These are phyloP conservation scores for Diphyllodes magnificus DNA, from an alignment of 2,113 vertebrate species.

Conservation along the genomic window DNA sequence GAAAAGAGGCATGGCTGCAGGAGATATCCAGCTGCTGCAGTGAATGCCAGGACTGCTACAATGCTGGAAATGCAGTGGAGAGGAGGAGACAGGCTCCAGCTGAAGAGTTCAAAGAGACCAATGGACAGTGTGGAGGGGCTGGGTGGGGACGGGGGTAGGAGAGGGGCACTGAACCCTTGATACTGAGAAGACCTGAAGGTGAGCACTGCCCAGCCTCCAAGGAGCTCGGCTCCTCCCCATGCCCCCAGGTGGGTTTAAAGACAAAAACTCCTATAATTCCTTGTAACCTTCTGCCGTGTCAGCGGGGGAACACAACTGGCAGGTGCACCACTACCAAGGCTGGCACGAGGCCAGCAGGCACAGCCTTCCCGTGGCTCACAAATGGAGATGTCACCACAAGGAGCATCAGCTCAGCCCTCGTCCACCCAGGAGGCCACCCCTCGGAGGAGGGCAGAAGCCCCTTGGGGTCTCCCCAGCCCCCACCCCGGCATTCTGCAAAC, in stretches of 20 bases:
- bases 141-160: rapidly evolving
- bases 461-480: background rate
- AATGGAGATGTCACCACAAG: background rate
- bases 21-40: background rate
- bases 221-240: background rate
- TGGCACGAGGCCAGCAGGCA: background rate
- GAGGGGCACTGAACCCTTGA: background rate
- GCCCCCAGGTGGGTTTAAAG: background rate
- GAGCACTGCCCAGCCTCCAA: background rate
- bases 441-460: background rate
- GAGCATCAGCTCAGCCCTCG: background rate
- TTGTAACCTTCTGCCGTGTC: background rate
- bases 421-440: background rate
- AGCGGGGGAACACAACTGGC: background rate
- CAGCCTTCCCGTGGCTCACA: background rate
- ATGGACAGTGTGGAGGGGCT: background rate
- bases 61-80: background rate
- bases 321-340: background rate
- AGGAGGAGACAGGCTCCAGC: background rate
- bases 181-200: background rate
- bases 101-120: background rate
- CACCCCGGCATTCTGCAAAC: background rate
- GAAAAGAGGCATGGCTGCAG: background rate
- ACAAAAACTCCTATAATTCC: background rate
- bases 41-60: background rate